A percentile compares a stretch with the other conserved stretches of the same genome.
Evolutionary conservation across 2,888 invertebrate species (phyloP).

Genomic region (Lymantria monacha): DNA sequence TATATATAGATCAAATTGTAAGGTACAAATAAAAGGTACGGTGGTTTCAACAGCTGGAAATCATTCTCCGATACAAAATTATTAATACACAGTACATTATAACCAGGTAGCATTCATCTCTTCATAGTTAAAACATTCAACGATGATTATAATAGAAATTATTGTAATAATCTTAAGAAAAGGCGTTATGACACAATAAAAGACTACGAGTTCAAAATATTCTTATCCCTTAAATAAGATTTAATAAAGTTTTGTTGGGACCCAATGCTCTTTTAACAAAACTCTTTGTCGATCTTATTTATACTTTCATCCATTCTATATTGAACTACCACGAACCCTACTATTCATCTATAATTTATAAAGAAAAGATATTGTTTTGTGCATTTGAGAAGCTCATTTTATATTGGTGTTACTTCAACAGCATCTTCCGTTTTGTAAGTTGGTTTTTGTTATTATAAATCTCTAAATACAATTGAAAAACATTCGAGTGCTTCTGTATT

Average conservation of each 20-base stretch:
- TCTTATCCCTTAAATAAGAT: slow-evolving; percentile 63
- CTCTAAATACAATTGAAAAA: slow-evolving; percentile 37
- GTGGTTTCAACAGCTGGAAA: too few relatives aligned
- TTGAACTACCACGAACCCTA: slow-evolving; percentile 23
- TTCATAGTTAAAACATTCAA: slow-evolving; percentile 9
- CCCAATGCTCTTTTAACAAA: slow-evolving; percentile 66
- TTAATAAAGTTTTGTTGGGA: slow-evolving; percentile 75
- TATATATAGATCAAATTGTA: too few relatives aligned
- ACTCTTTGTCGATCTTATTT: slow-evolving; percentile 56
- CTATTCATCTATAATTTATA: slow-evolving; percentile 1
- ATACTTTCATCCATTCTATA: slow-evolving; percentile 41
- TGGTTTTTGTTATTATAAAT: slow-evolving; percentile 59
- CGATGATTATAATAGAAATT: slow-evolving; percentile 17
- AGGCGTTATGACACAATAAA: slow-evolving; percentile 46
- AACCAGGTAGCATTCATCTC: slow-evolving; percentile 19
- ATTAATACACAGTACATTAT: too few relatives aligned
- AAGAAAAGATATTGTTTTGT: slow-evolving; percentile 6
- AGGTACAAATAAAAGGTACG: too few relatives aligned
- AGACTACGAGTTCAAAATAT: slow-evolving; percentile 41
- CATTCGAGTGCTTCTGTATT: slow-evolving; percentile 29
- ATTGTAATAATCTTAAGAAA: slow-evolving; percentile 41
- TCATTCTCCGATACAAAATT: too few relatives aligned
- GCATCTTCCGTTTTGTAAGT: slow-evolving; percentile 61
- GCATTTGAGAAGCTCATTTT: slow-evolving; percentile 37
- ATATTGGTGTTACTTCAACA: slow-evolving; percentile 38